A percentile compares a stretch with the other conserved stretches of the same genome.
Conservation (phyloP, 2,113 vertebrate species). For the Cyanoderma ruficeps region DNA sequence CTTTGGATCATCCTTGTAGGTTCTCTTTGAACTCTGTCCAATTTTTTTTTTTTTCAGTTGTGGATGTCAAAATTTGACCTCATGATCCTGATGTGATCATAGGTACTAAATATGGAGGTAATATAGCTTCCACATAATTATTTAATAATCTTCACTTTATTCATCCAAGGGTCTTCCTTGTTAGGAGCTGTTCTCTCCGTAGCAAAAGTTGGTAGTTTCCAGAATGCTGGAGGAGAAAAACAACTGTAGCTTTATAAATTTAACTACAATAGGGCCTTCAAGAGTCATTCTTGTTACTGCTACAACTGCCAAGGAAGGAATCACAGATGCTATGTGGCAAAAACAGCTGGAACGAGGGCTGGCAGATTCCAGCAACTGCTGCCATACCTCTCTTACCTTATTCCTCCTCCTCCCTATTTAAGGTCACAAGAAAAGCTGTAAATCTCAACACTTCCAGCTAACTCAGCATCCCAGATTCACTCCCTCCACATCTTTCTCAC, state of each 20-base stretch:
- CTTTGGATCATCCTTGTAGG: background rate
- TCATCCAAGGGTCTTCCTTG: background rate
- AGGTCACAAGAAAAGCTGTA: background rate
- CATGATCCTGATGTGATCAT: background rate
- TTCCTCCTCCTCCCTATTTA: background rate
- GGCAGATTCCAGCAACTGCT: background rate
- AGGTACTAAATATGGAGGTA: background rate
- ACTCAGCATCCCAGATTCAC: background rate
- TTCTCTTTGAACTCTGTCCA: background rate
- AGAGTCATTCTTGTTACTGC: background rate
- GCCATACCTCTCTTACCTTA: background rate
- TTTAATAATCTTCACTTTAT: background rate
- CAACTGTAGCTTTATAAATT: background rate
- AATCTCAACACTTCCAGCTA: background rate
- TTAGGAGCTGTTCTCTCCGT: background rate
- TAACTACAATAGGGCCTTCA: background rate
- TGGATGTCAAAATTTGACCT: background rate
- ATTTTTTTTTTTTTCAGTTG: background rate
- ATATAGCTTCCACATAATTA: background rate
- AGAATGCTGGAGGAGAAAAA: background rate
- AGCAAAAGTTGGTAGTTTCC: background rate
- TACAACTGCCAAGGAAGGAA: background rate
- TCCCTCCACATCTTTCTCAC: background rate
- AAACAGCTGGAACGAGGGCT: background rate
- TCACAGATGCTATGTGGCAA: background rate